Base-by-base conservation (phyloP, 2,797 vertebrate species). In the Caiman crocodilus region DNA sequence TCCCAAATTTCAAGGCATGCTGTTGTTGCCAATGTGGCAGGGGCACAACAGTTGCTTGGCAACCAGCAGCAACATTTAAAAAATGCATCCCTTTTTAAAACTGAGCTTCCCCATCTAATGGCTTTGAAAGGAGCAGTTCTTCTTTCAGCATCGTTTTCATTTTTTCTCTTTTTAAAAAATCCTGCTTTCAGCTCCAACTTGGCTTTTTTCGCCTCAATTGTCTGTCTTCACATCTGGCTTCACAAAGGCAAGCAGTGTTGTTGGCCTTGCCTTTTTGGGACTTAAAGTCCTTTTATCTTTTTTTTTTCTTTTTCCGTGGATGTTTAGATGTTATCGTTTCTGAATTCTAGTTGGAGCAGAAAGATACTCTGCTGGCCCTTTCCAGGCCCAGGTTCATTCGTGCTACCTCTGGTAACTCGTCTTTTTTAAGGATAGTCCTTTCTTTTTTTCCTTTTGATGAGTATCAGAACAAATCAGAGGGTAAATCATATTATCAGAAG, bases 61-160 rank as follows among this genome's bases (percentile, higher is more conserved):
- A 95, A 97, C 97, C 12, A 59, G 5, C 86, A 96, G 90, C 90
- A 90, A 71, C 93, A 18, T 94, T 93, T 93, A 92, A 96, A 87
- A 95, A 95, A 96, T 91, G 91, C 91, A 76, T 93, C 89, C 85
- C 91, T 91, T 86, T 86, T 50, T 50, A 42, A 82, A 88, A 95
- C 86, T 87, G 90, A 92, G 95, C 90, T 93, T 95, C 84, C 84
- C 82, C 88, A 96, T 92, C 82, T 74, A 94, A 90, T 84, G 85
- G 75, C 85, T 96, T 90, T 96, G 94, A 96, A 95, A 96, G 95
- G 93, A 96, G 84, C 93, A 87, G 94, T 96, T 96, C 91, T 97
- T 94, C 95, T 96, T 97, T 96, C 95, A 95, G 92, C 93, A 95
- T 90, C 69, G 2, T 94, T 96, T 95, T 90, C 89, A 85, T 95